Conservation (phyloP, 2,113 vertebrate species). For the Physeter macrocephalus region DNA sequence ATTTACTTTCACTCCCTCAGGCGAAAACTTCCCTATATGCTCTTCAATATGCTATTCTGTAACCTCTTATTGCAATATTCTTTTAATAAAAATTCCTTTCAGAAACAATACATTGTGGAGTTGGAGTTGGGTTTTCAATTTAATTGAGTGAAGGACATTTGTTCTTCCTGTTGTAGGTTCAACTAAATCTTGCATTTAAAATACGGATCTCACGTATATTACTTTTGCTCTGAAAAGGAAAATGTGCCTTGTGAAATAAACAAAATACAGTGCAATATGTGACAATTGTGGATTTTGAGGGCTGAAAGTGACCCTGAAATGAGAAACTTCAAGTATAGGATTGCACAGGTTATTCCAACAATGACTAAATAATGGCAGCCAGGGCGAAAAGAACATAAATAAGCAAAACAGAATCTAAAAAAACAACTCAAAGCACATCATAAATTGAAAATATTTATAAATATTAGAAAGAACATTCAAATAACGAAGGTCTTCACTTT, state of each 20-base stretch:
- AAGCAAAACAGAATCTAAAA: background rate
- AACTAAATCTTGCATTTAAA: constrained; percentile 39
- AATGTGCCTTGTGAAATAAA: constrained; percentile 15
- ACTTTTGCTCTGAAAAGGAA: constrained; percentile 24
- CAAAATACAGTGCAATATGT: background rate
- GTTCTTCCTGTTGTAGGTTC: background rate
- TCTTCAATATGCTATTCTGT: background rate
- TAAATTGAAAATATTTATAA: background rate
- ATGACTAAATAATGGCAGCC: background rate
- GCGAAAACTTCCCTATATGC: background rate
- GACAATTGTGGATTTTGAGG: background rate
- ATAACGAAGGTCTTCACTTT: background rate
- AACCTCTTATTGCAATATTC: constrained; percentile 14
- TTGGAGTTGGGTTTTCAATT: constrained; percentile 20
- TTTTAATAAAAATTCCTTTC: constrained; percentile 49
- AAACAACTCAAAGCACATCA: background rate
- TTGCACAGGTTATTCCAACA: background rate
- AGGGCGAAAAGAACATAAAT: background rate
- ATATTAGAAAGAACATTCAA: background rate
- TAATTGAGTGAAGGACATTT: background rate
- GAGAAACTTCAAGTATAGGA: background rate
- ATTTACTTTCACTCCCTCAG: constrained; percentile 41
- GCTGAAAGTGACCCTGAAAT: background rate
- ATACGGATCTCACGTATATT: background rate
- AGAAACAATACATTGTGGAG: constrained; percentile 8